Percentiles rank a stretch among this genome's conserved stretches.
phyloP scores from a whole-genome alignment of 2,797 vertebrate genomes.

The Scarus forsteni region DNA sequence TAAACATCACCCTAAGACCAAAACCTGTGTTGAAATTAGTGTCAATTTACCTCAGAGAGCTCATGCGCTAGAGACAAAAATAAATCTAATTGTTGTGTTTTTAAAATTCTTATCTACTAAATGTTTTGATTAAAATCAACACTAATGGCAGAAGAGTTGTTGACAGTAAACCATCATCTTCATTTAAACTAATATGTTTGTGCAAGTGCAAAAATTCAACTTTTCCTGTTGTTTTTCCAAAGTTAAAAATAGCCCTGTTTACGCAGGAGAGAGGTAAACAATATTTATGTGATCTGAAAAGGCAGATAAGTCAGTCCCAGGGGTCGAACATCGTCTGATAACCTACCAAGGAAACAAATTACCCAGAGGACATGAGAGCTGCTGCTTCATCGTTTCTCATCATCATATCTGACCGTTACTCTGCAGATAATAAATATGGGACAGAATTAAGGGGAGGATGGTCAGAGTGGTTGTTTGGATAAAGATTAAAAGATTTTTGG shows the following conservation, averaged over 20 bases:
- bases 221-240: conserved; percentile 75
- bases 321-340: conserved; percentile 76
- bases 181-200: conserved; percentile 42
- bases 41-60: conserved; percentile 24
- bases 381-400: conserved; percentile 72
- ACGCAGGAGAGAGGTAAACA: conserved; percentile 77
- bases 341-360: conserved; percentile 70
- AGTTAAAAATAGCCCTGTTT: conserved; percentile 78
- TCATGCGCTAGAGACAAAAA: conserved; percentile 23
- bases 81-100: conserved; percentile 6
- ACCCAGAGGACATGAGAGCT: conserved; percentile 70
- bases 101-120: neutral
- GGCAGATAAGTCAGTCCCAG: conserved; percentile 74
- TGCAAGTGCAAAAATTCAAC: conserved; percentile 39
- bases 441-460: conserved; percentile 33
- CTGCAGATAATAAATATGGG: conserved; percentile 51
- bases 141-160: neutral
- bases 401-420: conserved; percentile 47
- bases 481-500: conserved; percentile 30
- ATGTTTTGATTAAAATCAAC: conserved; percentile 27
- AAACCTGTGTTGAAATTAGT: conserved; percentile 18
- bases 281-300: conserved; percentile 76
- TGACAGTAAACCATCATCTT: conserved; percentile 4
- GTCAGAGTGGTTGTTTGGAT: conserved; percentile 41
- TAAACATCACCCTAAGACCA: conserved; percentile 33